phyloP scores from a whole-genome alignment of 2,888 invertebrate species.

The Podotricha telesiphe region DNA sequence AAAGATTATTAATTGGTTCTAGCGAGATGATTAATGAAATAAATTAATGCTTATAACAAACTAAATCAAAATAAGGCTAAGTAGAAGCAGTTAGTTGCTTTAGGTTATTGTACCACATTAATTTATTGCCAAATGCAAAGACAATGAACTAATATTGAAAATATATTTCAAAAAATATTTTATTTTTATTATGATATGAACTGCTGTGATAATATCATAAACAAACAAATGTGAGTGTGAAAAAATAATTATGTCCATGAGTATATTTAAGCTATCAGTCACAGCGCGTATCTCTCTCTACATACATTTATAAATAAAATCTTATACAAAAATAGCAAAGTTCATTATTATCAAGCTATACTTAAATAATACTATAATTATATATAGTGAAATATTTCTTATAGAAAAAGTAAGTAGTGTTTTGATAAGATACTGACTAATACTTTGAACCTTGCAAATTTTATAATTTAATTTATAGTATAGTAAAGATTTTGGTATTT shows the following conservation, averaged over 20 bases:
- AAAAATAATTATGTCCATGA: background rate
- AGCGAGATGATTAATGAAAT: too few relatives aligned
- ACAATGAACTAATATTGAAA: conserved; percentile 12
- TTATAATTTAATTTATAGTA: too few relatives aligned
- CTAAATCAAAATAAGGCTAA: too few relatives aligned
- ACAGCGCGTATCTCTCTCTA: background rate
- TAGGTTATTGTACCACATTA: background rate
- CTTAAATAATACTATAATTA: background rate
- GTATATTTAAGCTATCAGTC: background rate
- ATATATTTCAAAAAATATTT: background rate
- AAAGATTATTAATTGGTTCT: too few relatives aligned
- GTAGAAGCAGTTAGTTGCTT: background rate
- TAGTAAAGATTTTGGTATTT: too few relatives aligned
- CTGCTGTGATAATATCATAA: conserved; percentile 8
- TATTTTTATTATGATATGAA: conserved; percentile 14
- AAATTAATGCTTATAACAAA: too few relatives aligned
- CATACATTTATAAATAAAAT: background rate
- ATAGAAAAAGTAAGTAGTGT: too few relatives aligned
- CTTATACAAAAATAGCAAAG: background rate
- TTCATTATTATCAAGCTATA: background rate
- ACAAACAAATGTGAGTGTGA: conserved; percentile 1
- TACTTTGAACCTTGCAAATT: too few relatives aligned
- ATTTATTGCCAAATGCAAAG: background rate
- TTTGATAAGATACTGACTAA: too few relatives aligned
- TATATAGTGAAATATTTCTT: too few relatives aligned